Percentiles rank a stretch among this genome's conserved stretches.
Conservation (phyloP, 2,888 invertebrate genomes). For the Tipula lateralis region DNA sequence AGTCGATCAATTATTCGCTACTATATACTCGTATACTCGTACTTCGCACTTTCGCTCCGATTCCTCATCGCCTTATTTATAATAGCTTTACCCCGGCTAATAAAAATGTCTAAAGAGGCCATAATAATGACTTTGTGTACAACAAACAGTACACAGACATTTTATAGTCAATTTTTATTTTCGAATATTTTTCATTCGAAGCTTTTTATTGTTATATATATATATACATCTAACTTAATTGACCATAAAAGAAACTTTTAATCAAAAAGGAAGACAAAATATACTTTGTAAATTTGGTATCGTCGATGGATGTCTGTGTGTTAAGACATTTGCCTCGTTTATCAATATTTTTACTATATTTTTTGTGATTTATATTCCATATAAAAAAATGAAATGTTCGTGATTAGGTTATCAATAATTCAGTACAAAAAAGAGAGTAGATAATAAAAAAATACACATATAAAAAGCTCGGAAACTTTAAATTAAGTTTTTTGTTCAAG, state of each 20-base stretch:
- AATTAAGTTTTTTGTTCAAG: neutral
- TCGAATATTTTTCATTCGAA: neutral
- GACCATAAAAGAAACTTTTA: neutral
- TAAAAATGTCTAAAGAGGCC: neutral
- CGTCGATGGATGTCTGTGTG: neutral
- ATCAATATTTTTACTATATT: neutral
- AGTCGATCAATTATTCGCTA: neutral
- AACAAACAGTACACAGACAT: neutral
- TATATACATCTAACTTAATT: neutral
- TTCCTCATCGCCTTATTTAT: neutral
- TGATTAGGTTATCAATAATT: neutral
- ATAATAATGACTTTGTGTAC: neutral
- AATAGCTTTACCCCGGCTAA: neutral
- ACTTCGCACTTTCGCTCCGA: too few species aligned
- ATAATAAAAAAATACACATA: too few species aligned
- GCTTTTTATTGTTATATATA: neutral
- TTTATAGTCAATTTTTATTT: neutral
- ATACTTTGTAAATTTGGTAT: neutral
- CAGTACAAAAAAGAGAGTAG: neutral
- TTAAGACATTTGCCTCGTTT: neutral
- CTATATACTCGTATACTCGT: too few species aligned
- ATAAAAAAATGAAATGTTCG: neutral
- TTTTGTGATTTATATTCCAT: neutral
- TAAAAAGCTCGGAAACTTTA: neutral
- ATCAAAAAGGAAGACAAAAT: neutral